Conservation (phyloP, 2,797 vertebrate species). For the Tamandua tetradactyla region DNA sequence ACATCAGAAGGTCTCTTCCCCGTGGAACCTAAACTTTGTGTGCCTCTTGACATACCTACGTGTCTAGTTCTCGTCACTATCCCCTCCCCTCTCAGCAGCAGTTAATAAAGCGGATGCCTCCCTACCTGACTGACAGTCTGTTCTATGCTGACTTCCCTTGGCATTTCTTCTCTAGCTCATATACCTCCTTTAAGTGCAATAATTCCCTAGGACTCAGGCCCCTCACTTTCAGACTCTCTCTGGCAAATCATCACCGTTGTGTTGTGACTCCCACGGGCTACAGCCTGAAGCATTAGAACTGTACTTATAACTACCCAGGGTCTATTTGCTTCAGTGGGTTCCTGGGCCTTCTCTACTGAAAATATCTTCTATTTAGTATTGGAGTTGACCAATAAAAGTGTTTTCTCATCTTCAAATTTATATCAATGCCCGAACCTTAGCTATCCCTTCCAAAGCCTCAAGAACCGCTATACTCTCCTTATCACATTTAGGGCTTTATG, state of each 20-base stretch:
- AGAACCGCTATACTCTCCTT: accelerated
- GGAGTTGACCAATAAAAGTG: background rate
- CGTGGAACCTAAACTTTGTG: background rate
- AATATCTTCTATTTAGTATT: background rate
- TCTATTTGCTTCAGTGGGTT: too few relatives aligned
- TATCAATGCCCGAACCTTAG: background rate
- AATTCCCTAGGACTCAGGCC: background rate
- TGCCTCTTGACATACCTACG: background rate
- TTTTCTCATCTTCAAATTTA: background rate
- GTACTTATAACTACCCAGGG: background rate
- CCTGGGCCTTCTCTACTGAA: background rate
- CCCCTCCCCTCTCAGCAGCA: background rate
- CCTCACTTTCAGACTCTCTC: background rate
- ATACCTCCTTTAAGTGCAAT: background rate
- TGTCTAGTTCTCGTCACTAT: too few relatives aligned
- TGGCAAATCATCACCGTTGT: background rate
- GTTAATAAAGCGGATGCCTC: accelerated
- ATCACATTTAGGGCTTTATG: accelerated
- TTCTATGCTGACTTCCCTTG: accelerated
- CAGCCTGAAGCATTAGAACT: background rate
- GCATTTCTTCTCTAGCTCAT: background rate
- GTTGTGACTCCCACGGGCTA: too few relatives aligned
- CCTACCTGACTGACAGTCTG: background rate
- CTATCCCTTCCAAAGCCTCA: background rate
- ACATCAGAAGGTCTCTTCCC: background rate